Conservation (phyloP, 1,140 invertebrate species). For the Drosophila orena region DNA sequence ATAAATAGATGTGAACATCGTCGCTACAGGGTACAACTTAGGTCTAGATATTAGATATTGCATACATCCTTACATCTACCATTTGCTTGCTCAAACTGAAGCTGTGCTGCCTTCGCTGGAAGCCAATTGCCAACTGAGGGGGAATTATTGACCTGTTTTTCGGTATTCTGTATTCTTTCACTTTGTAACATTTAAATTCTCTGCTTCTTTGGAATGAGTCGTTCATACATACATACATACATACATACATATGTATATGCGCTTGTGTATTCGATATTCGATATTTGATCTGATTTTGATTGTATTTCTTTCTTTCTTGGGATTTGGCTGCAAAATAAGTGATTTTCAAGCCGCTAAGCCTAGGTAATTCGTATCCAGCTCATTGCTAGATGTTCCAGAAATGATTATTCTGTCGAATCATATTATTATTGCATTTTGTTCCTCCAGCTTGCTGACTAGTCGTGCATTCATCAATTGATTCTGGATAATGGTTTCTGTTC, state of each 20-base stretch:
- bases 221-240: conserved; percentile 77
- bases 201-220: conserved; percentile 84
- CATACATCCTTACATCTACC: conserved; percentile 47
- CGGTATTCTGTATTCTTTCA: conserved; percentile 21
- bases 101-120: conserved; percentile 52
- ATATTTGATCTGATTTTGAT: conserved; percentile 18
- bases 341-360: conserved; percentile 71
- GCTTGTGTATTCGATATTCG: conserved; percentile 22
- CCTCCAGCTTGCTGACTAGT: conserved; percentile 69
- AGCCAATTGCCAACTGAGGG: conserved; percentile 34
- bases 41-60: conserved; percentile 50
- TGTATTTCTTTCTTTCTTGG: too few relatives aligned
- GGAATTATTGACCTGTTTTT: conserved; percentile 20
- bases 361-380: conserved; percentile 5
- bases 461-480: conserved; percentile 59
- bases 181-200: conserved; percentile 74
- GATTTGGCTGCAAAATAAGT: conserved; percentile 60
- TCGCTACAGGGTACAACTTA: conserved; percentile 38
- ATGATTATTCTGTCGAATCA: conserved; percentile 4
- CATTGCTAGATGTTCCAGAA: conserved; percentile 7
- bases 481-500: conserved; percentile 12
- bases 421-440: conserved; percentile 19
- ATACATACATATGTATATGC: too few relatives aligned
- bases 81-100: conserved; percentile 46
- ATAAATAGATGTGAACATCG: conserved; percentile 50